These are phyloP conservation scores for Aptenodytes patagonicus DNA, from an alignment of 2,113 vertebrate species.

Conservation along the genomic window DNA sequence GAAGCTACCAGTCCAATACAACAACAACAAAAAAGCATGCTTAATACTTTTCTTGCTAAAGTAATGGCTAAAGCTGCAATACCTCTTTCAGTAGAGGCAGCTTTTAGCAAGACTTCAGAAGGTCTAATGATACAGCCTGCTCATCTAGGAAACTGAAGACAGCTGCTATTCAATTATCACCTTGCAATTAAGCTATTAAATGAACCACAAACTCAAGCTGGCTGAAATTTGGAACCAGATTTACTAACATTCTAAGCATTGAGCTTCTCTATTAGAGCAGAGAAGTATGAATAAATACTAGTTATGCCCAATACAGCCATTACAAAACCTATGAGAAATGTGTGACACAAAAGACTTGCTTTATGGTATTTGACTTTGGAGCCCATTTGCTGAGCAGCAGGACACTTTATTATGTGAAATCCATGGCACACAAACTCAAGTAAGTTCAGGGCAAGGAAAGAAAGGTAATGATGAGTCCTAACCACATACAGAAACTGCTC, in stretches of 20 bases:
- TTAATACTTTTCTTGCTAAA: background rate
- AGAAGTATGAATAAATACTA: background rate
- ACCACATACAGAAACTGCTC: background rate
- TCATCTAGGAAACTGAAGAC: background rate
- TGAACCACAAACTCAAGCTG: background rate
- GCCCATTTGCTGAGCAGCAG: background rate
- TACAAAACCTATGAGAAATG: background rate
- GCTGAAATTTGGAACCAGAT: background rate
- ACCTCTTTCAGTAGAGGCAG: background rate
- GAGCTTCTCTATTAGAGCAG: background rate
- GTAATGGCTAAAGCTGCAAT: background rate
- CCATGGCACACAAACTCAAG: background rate
- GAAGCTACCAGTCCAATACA: background rate
- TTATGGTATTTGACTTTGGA: background rate
- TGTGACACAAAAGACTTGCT: background rate
- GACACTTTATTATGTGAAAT: background rate
- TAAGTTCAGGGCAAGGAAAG: background rate
- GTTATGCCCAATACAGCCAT: background rate
- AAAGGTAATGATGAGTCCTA: background rate
- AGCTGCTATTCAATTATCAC: constrained; percentile 21
- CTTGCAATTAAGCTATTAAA: constrained; percentile 29
- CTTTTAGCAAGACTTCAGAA: background rate
- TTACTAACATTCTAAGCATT: background rate
- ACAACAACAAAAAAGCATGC: background rate
- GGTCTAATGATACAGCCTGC: background rate